Conservation (phyloP, 2,113 vertebrate species). For the Scophthalmus maximus region DNA sequence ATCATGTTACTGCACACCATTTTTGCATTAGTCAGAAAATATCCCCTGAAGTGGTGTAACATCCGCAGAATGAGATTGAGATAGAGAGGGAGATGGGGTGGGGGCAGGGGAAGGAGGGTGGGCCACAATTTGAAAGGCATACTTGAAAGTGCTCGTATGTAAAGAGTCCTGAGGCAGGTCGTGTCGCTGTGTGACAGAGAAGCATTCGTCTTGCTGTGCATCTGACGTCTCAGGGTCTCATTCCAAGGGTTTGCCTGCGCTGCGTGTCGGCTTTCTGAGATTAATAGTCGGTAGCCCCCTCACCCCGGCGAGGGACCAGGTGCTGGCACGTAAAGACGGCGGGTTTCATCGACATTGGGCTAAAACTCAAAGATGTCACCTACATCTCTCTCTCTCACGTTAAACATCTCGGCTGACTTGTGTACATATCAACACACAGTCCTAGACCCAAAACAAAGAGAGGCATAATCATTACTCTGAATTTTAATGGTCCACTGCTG, state of each 20-base stretch:
- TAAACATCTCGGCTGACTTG: constrained; percentile 34
- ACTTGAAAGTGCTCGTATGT: constrained; percentile 67
- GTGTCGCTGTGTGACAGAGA: constrained; percentile 68
- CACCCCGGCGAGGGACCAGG: constrained; percentile 71
- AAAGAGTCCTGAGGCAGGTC: constrained; percentile 68
- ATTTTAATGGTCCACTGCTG: constrained; percentile 61
- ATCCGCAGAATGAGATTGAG: constrained; percentile 66
- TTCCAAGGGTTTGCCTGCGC: constrained; percentile 64
- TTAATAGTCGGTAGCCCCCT: constrained; percentile 79
- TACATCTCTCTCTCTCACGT: constrained; percentile 19
- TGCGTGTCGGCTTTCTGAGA: constrained; percentile 78
- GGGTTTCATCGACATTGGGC: constrained; percentile 44
- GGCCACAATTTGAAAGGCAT: constrained; percentile 60
- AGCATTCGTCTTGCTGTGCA: constrained; percentile 70
- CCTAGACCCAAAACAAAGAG: constrained; percentile 64
- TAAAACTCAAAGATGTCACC: constrained; percentile 57
- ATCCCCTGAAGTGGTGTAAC: constrained; percentile 65
- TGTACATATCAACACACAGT: constrained; percentile 53
- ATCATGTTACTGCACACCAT: constrained; percentile 69
- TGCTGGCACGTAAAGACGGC: constrained; percentile 50
- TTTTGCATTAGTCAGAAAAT: constrained; percentile 75
- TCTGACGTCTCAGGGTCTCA: constrained; percentile 72
- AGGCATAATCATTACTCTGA: constrained; percentile 33
- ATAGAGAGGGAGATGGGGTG: constrained; percentile 43
- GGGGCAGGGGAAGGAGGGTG: constrained; percentile 51